Percentiles rank a stretch among this genome's conserved stretches.
These are phyloP conservation scores for Ips typographus DNA, from an alignment of 1,140 invertebrate genomes.

Conservation along the genomic window DNA sequence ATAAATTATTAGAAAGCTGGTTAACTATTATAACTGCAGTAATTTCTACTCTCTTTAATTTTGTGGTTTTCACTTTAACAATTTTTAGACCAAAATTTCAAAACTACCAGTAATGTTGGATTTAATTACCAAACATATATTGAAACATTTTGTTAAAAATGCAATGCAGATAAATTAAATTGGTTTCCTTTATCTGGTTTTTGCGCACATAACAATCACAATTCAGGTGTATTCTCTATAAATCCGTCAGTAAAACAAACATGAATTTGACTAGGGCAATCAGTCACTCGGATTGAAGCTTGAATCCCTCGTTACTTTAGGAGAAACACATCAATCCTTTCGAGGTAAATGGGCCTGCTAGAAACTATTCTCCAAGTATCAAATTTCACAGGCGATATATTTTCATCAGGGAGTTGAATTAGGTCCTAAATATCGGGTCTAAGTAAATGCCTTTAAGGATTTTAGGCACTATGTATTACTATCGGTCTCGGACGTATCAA, in stretches of 20 bases:
- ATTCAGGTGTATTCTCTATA: conserved; percentile 11
- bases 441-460: conserved; percentile 8
- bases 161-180: too few species aligned
- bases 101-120: too few species aligned
- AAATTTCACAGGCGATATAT: conserved; percentile 36
- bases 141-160: too few species aligned
- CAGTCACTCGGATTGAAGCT: conserved; percentile 23
- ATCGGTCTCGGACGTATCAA: neutral
- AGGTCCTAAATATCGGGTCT: conserved; percentile 24
- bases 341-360: conserved; percentile 24
- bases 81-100: too few species aligned
- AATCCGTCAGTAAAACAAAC: conserved; percentile 16
- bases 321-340: conserved; percentile 36
- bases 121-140: too few species aligned
- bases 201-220: too few species aligned
- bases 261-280: conserved; percentile 22
- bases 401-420: conserved; percentile 28
- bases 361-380: conserved; percentile 33
- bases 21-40: too few species aligned
- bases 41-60: too few species aligned
- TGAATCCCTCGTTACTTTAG: conserved; percentile 33
- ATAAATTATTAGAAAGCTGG: too few species aligned
- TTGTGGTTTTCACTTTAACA: too few species aligned
- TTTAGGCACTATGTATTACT: neutral
- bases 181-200: too few species aligned